Evolutionary conservation across 92 coral and sea anemone species (phyloP).

Genomic region (Porites divaricata): DNA sequence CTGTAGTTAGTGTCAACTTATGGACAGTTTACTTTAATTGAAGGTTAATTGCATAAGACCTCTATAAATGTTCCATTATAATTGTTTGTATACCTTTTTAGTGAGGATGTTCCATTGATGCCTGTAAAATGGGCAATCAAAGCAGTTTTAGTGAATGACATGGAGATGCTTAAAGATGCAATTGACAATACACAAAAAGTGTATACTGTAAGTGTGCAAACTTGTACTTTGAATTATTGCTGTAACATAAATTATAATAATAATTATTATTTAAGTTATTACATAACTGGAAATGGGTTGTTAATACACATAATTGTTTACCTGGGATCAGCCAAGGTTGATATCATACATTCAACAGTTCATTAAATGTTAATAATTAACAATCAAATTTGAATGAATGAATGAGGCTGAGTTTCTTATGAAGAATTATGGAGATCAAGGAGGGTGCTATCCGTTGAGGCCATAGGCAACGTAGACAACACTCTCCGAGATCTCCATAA

Average conservation of each 20-base stretch:
- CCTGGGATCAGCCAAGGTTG: no score
- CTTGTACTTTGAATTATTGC: neutral
- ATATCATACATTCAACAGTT: no score
- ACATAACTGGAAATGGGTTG: no score
- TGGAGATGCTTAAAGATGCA: constrained; percentile 66
- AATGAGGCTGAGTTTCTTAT: no score
- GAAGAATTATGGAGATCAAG: no score
- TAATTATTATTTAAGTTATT: neutral
- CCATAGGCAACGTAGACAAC: no score
- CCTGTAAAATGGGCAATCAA: constrained; percentile 76
- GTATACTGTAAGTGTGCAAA: constrained; percentile 55
- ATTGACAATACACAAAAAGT: constrained; percentile 69
- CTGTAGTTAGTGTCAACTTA: neutral
- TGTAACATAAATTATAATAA: neutral
- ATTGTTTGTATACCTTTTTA: neutral
- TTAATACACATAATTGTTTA: no score
- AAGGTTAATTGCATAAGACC: neutral
- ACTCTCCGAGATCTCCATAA: no score
- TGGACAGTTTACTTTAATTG: neutral
- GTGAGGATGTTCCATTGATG: constrained; percentile 72
- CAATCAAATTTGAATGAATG: no score
- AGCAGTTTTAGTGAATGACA: constrained; percentile 75
- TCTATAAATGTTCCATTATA: neutral
- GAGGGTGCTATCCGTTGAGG: no score
- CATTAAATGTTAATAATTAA: no score